phyloP scores from a whole-genome alignment of 2,888 invertebrate species.

The Heteromyza rotundicornis region DNA sequence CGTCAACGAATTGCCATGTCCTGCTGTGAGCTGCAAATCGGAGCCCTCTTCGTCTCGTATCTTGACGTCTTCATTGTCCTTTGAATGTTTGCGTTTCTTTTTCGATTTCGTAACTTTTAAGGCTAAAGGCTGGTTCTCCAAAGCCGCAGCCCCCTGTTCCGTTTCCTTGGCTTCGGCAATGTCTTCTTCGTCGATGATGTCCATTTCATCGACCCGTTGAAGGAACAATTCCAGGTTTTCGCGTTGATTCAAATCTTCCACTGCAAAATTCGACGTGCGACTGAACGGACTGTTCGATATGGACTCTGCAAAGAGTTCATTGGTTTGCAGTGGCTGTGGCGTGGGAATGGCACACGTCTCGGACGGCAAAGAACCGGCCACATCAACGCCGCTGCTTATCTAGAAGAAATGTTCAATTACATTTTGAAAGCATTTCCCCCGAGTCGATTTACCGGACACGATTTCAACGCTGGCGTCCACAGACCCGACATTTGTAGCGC shows the following conservation, averaged over 20 bases:
- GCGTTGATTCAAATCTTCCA: conserved; percentile 47
- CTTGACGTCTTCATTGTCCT: conserved; percentile 12
- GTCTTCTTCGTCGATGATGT: conserved; percentile 60
- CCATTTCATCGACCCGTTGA: conserved; percentile 63
- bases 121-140: background rate
- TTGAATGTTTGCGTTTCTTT: conserved; percentile 26
- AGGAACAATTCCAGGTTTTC: conserved; percentile 57
- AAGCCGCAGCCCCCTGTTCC: background rate
- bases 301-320: conserved; percentile 59
- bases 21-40: conserved; percentile 6
- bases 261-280: conserved; percentile 52
- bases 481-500: conserved; percentile 84
- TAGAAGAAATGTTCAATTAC: conserved; percentile 34
- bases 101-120: conserved; percentile 9
- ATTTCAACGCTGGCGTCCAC: conserved; percentile 81
- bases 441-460: conserved; percentile 67
- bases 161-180: conserved; percentile 42
- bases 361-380: conserved; percentile 70
- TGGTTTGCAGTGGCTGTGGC: conserved; percentile 56
- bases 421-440: background rate
- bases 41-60: conserved; percentile 13
- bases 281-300: conserved; percentile 60
- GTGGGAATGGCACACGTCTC: conserved; percentile 60
- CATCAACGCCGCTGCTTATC: conserved; percentile 78
- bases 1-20: conserved; percentile 50